Base-by-base conservation (phyloP, 2,797 vertebrate genomes). In the Sternarchorhynchus goeldii region DNA sequence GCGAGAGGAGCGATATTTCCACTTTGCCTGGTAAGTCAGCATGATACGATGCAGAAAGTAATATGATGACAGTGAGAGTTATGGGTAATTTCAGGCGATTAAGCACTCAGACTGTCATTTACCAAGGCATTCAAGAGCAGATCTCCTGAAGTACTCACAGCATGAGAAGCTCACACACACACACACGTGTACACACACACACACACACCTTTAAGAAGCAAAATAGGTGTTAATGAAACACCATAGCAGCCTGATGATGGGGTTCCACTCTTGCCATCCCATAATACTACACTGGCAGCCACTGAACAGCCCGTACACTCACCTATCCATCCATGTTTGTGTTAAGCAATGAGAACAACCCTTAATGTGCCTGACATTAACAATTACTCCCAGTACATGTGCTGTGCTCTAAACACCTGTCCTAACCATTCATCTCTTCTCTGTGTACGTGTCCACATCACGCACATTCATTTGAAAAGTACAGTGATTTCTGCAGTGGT, bases 201-300 rank as follows among this genome's bases (percentile, higher is more conserved):
- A 53, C 67, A 36, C 60, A 14, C 45, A 73, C 50, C 21, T 58
- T 55, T 67, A 73, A 64, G 18, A 17, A 50, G 25, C 50, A n/a
- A 76, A 76, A 68, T 79, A 55, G 57, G 65, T 83, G 84, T 71
- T 85, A 83, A 83, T 85, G 80, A 83, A 83, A 83, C 75, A 78
- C 71, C 68, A 53, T 76, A 60, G 70, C 73, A 56, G 58, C 31
- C 56, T 41, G 60, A 68, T 63, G 21, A 66, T 79, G 56, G 62
- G 70, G 55, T 70, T 21, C 62, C 65, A 71, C 64, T 75, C 45
- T 45, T 31, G 34, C 4, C 31, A 53, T 76, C n/a, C 63, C 50
- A 71, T 64, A 77, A 71, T 70, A 53, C 45, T 45, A 36, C 16
- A 21, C 25, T 32, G 3, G 72, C 36, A 66, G 45, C 81, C 77